Evolutionary conservation across 30 jellyfish, hydroid and myxozoan genomes (phyloP).

Genomic region (Aurelia sp.): DNA sequence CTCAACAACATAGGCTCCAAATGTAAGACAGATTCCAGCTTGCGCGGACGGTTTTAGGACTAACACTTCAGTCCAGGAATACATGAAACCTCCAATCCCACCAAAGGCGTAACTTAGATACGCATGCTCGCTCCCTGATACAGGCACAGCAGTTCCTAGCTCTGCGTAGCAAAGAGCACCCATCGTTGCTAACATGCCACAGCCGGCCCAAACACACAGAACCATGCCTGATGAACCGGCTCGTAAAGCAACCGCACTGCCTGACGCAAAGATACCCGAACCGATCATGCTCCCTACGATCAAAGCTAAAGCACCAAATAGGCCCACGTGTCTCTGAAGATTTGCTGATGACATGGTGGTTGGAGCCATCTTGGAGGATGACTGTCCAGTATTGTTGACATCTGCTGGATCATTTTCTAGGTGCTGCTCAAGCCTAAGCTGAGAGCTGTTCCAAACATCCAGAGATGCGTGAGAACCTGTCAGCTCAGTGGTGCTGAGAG

Average conservation of each 20-base stretch:
- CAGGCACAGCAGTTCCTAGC: constrained; percentile 72
- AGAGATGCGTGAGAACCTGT: not conserved
- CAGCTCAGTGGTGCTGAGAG: not conserved
- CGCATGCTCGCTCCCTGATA: constrained; percentile 74
- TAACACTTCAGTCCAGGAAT: constrained; percentile 49
- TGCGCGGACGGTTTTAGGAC: constrained; percentile 62
- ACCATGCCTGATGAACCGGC: constrained; percentile 72
- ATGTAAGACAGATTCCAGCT: constrained; percentile 77
- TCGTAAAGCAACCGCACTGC: constrained; percentile 61
- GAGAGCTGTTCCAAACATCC: not conserved
- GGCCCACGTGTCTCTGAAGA: constrained; percentile 44
- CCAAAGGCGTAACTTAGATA: constrained; percentile 61
- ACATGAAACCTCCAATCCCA: constrained; percentile 53
- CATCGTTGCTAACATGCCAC: constrained; percentile 69
- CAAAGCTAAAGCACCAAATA: constrained; percentile 65
- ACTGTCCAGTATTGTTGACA: too few relatives aligned
- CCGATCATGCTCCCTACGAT: constrained; percentile 90
- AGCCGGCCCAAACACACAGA: constrained; percentile 69
- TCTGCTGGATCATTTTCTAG: too few relatives aligned
- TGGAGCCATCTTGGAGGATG: not conserved
- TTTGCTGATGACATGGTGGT: not conserved
- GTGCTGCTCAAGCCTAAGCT: too few relatives aligned
- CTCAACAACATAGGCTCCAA: constrained; percentile 61
- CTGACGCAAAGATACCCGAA: constrained; percentile 85
- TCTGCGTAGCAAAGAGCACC: constrained; percentile 86